Base-by-base conservation (phyloP, 2,888 invertebrate species). In the Scaptomyza reducta region DNA sequence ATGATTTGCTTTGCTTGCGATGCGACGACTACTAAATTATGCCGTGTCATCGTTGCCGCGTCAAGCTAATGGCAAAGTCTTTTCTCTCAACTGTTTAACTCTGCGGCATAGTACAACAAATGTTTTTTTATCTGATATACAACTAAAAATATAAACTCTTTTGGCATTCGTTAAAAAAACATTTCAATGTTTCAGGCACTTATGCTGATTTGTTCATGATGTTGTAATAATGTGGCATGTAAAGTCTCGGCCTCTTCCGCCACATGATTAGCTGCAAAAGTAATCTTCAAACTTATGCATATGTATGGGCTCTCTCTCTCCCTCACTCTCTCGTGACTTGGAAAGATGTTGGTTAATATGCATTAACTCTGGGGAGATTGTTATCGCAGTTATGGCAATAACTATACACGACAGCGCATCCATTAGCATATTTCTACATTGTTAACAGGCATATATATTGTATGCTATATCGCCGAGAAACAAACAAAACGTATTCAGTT, bases 381-480 rank as follows among this genome's bases (percentile, higher is more conserved):
- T 69, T 79, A 83, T 79, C 81, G 56, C 70, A 69, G 77, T 87
- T 87, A 74, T 87, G 79, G 76, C 76, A 74, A 67, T n/a, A n/a
- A 22, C 22, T 2, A 1, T 22, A 22, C 22, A 22, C 3, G 22
- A 5, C 22, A 22, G 55, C 55, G 63, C 62, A 74, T 61, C 16
- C 53, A 85, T 82, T 82, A 85, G 77, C 86, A 82, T 82, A 85
- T 79, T 85, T 82, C 87, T 79, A 60, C 68, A 85, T 85, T 70
- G 71, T 78, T 78, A 74, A 79, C 85, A 71, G 59, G 56, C 66
- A 80, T 40, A 40, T 74, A n/a, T n/a, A n/a, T n/a, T n/a, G n/a
- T n/a, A n/a, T n/a, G n/a, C n/a, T 83, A 70, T 54, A 49, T 49
- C 45, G 62, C 62, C 53, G 22, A 65, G 38, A 66, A 66, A 65